Evolutionary conservation across 2,797 vertebrate genomes (phyloP).

Genomic region (Hypotaenidia okinawae): DNA sequence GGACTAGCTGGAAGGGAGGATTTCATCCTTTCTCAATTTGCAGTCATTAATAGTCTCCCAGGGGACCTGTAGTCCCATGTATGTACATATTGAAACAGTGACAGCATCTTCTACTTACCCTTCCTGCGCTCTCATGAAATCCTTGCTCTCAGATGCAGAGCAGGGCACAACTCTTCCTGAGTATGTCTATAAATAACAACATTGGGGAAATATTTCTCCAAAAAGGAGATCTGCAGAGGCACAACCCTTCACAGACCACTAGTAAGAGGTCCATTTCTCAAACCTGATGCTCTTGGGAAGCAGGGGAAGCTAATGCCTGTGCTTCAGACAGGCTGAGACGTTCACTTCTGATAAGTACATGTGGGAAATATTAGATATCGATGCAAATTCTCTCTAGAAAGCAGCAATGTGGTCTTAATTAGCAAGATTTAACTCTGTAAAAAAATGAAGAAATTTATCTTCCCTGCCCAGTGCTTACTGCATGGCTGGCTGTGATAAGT

Average conservation of each 20-base stretch:
- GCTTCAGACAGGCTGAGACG: neutral
- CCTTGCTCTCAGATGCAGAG: fast-evolving
- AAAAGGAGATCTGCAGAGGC: neutral
- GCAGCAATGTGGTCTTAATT: constrained; percentile 55
- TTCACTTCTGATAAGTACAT: neutral
- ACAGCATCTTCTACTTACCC: neutral
- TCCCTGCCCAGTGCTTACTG: constrained; percentile 24
- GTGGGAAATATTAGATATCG: constrained; percentile 21
- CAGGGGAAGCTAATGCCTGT: neutral
- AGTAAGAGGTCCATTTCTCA: neutral
- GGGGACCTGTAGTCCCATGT: neutral
- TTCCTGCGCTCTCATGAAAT: neutral
- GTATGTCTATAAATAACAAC: neutral
- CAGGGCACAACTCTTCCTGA: neutral
- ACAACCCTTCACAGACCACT: neutral
- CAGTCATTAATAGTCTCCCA: neutral
- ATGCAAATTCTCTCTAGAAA: constrained; percentile 15
- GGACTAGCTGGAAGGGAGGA: neutral
- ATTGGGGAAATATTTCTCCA: neutral
- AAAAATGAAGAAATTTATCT: constrained; percentile 58
- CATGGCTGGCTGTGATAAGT: constrained; percentile 45
- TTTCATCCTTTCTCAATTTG: neutral
- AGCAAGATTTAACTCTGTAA: constrained; percentile 20
- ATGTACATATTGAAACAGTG: neutral
- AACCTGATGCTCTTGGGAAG: neutral